These are phyloP conservation scores for Podocnemis expansa DNA, from an alignment of 2,113 vertebrate genomes.

Conservation along the genomic window DNA sequence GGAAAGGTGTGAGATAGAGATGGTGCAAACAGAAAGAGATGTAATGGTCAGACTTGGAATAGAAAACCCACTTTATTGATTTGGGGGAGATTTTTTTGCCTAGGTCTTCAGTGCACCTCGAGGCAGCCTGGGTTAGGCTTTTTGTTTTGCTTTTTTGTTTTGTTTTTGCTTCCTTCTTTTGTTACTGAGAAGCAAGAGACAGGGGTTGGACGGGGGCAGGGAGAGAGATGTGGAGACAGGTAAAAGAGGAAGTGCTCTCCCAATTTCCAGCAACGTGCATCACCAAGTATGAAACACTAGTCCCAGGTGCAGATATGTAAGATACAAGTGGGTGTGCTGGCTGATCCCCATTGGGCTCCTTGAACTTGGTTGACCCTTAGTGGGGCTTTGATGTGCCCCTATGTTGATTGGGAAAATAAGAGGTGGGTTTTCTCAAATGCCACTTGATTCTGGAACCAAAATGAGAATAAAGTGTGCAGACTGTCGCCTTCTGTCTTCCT, in stretches of 20 bases:
- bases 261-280: rapidly evolving
- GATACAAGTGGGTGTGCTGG: neutral
- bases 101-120: neutral
- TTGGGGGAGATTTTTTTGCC: neutral
- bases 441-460: neutral
- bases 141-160: no score
- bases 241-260: neutral
- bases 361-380: neutral
- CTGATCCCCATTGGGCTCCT: neutral
- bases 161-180: neutral
- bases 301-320: neutral
- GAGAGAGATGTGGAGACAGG: no score
- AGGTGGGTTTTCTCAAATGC: neutral
- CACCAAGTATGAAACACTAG: rapidly evolving
- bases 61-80: neutral
- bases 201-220: rapidly evolving
- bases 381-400: neutral
- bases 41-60: neutral
- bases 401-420: neutral
- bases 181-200: neutral
- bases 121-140: neutral
- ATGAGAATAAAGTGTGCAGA: neutral
- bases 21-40: neutral
- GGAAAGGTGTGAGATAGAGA: neutral
- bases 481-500: neutral